Evolutionary conservation across 2,113 vertebrate genomes (phyloP), one percentile per base, ranked within the genome.

Genomic region (Manacus vitellinus): DNA sequence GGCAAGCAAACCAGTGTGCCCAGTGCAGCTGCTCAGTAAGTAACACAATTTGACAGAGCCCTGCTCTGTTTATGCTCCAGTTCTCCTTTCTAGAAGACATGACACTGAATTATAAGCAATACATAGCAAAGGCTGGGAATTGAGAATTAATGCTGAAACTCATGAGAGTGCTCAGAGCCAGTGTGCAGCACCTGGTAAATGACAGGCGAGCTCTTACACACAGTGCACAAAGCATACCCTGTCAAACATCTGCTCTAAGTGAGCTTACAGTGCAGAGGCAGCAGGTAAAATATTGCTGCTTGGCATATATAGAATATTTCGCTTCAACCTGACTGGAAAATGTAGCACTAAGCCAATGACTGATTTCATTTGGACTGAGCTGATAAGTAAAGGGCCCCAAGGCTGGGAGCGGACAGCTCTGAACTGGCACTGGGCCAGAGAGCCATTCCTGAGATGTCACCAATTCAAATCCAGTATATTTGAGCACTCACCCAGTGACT

Each of bases 11-110:
- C 94, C 98, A 98, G 37, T 98, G 98, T 70, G 97, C 97, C 77
- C 98, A 98, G 88, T 98, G 98, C 96, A 98, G 98, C 90, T 98
- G 98, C 94, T 98, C 98, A 78, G 98, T 98, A 98, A 98, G 98
- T 98, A 82, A 71, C 31, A 33, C 3, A 33, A 35, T n/a, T 72
- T 68, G 27, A n/a, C 35, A 87, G 35, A 77, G 33, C 20, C 46
- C 54, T 78, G 65, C 62, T 92, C 66, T 55, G 30, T 59, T 61
- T 72, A 0, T 35, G 39, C 47, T 94, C 86, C 71, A 58, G 24
- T 84, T 87, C 35, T 51, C 33, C 59, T 79, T 73, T 65, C 46
- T 58, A 70, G 56, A 86, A 68, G 41, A 78, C 14, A 6, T 46
- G 62, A 35, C 52, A n/a, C 44, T 75, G 59, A 94, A 67, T 39